Percentiles rank a stretch among this genome's conserved stretches.
These are phyloP conservation scores for Lymantria monacha DNA, from an alignment of 2,888 invertebrate species.

Conservation along the genomic window DNA sequence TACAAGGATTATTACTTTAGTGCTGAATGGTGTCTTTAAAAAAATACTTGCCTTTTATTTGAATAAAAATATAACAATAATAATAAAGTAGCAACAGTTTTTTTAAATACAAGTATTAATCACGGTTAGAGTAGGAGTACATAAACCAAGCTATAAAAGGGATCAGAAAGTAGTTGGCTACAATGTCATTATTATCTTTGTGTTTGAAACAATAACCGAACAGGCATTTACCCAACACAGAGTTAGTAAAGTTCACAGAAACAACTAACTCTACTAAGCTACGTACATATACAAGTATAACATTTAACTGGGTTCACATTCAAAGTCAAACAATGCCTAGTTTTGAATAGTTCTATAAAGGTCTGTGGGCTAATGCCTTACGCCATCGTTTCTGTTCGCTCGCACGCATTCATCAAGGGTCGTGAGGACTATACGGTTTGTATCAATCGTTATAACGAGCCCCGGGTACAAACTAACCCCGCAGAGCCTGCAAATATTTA, in stretches of 20 bases:
- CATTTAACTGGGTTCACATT: constrained; percentile 15
- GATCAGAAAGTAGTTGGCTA: background rate
- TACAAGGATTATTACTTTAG: too few relatives aligned
- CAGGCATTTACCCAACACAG: background rate
- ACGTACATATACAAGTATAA: constrained; percentile 1
- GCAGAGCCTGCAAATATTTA: constrained; percentile 47
- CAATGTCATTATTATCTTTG: background rate
- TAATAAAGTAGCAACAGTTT: too few relatives aligned
- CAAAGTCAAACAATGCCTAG: constrained; percentile 17
- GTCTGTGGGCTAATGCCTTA: constrained; percentile 18
- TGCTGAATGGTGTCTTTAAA: too few relatives aligned
- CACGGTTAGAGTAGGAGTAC: too few relatives aligned
- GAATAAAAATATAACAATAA: too few relatives aligned
- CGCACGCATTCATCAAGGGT: constrained; percentile 48
- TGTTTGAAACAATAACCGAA: background rate
- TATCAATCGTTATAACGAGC: constrained; percentile 51
- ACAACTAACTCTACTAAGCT: background rate
- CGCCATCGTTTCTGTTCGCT: constrained; percentile 15
- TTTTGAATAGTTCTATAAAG: constrained; percentile 21
- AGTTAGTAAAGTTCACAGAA: background rate
- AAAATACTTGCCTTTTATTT: too few relatives aligned
- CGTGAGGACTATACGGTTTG: constrained; percentile 15
- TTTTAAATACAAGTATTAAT: too few relatives aligned
- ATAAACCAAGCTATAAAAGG: background rate
- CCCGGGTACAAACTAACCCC: constrained; percentile 49